Conservation (phyloP, 1,140 invertebrate genomes). For the Ceratitis capitata region DNA sequence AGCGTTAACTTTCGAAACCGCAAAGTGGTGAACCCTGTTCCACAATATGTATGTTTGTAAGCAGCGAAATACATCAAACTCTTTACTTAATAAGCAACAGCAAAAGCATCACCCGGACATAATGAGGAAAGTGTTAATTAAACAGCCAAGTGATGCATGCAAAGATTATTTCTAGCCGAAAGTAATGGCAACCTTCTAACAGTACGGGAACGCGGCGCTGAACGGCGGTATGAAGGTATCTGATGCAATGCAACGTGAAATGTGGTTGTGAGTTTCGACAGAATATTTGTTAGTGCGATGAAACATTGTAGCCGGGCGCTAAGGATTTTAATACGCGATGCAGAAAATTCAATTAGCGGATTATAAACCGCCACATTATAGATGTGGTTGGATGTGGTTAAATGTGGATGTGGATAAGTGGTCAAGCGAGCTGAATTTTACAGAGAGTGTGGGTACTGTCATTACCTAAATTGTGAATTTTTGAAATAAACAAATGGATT, state of each 20-base stretch:
- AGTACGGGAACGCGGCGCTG: too few relatives aligned
- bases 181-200: not conserved
- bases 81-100: not conserved
- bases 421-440: too few relatives aligned
- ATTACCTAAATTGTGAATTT: too few relatives aligned
- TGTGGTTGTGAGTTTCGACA: not conserved
- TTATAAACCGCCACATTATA: not conserved
- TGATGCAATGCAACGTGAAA: not conserved
- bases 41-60: too few relatives aligned
- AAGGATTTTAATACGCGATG: not conserved
- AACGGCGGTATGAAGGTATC: not conserved
- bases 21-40: too few relatives aligned
- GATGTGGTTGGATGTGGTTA: not conserved
- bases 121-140: conserved; percentile 27
- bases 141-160: conserved; percentile 11
- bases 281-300: not conserved
- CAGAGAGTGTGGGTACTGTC: too few relatives aligned
- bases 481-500: too few relatives aligned
- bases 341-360: not conserved
- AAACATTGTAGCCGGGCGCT: not conserved
- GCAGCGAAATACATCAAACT: not conserved
- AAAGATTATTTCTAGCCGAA: not conserved
- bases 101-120: not conserved
- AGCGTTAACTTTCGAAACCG: too few relatives aligned
- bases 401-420: too few relatives aligned